Evolutionary conservation across 30 jellyfish, hydroid and myxozoan genomes (phyloP).

Genomic region (Rhopilema esculentum): DNA sequence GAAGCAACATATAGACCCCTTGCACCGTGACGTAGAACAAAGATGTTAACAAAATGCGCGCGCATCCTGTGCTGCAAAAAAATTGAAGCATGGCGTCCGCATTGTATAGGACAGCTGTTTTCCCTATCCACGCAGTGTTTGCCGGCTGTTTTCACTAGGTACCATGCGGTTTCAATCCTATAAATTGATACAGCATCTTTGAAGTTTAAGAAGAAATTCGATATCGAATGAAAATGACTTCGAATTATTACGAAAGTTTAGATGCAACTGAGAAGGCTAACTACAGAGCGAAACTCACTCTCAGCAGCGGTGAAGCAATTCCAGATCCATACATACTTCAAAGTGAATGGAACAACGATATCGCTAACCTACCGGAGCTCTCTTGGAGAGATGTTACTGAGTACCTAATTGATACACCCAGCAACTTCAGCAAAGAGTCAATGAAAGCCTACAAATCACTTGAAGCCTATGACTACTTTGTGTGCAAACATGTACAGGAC

Average conservation of each 20-base stretch:
- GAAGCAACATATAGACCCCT: constrained; percentile 6
- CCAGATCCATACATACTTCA: constrained; percentile 5
- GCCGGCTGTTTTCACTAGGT: neutral
- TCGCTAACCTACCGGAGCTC: neutral
- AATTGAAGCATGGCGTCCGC: too few relatives aligned
- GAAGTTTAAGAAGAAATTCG: neutral
- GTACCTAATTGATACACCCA: constrained; percentile 8
- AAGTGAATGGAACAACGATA: neutral
- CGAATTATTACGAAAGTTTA: neutral
- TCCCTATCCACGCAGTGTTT: too few relatives aligned
- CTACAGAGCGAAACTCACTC: neutral
- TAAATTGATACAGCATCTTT: neutral
- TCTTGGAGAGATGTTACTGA: constrained; percentile 6
- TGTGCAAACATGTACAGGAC: constrained; percentile 1
- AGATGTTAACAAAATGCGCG: neutral
- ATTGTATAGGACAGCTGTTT: too few relatives aligned
- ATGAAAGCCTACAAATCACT: constrained; percentile 26
- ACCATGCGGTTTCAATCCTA: neutral
- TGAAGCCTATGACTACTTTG: constrained; percentile 10
- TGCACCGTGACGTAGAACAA: neutral
- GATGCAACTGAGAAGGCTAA: neutral
- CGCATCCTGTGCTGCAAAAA: too few relatives aligned
- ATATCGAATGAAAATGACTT: neutral
- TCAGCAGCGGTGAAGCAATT: neutral
- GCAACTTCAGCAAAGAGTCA: constrained; percentile 4